phyloP scores from a whole-genome alignment of 1,140 invertebrate genomes.

The Aethina tumida region DNA sequence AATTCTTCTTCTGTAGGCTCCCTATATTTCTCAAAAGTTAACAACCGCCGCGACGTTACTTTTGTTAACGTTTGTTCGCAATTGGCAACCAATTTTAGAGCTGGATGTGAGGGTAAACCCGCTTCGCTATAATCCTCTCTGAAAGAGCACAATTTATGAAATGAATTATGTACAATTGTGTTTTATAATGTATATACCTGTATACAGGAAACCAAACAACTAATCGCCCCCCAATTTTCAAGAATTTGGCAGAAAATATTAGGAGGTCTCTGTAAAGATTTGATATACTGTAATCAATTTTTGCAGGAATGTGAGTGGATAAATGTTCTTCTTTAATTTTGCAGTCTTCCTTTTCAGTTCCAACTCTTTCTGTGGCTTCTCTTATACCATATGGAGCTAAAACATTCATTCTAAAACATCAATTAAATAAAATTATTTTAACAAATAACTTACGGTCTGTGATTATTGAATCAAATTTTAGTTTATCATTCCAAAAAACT shows the following conservation, averaged over 20 bases:
- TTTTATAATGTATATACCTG: conserved; percentile 42
- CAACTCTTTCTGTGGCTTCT: conserved; percentile 80
- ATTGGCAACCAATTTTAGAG: conserved; percentile 67
- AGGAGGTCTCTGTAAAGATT: conserved; percentile 78
- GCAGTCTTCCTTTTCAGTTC: conserved; percentile 51
- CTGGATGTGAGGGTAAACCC: conserved; percentile 68
- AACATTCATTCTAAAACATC: conserved; percentile 25
- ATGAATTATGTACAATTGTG: conserved; percentile 3
- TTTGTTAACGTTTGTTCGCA: conserved; percentile 77
- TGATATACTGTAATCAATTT: conserved; percentile 72
- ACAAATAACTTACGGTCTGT: conserved; percentile 76
- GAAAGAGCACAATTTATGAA: conserved; percentile 23
- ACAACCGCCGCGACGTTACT: conserved; percentile 67
- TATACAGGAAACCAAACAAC: conserved; percentile 90
- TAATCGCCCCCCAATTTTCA: conserved; percentile 64
- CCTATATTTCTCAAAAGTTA: conserved; percentile 77
- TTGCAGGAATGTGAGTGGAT: conserved; percentile 69
- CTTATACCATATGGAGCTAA: conserved; percentile 91
- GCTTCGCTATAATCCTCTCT: conserved; percentile 66
- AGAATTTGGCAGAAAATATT: conserved; percentile 65
- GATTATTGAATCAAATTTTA: conserved; percentile 78
- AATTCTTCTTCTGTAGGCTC: conserved; percentile 38
- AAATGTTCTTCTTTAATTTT: conserved; percentile 52
- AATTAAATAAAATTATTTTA: background rate
- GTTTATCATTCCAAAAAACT: conserved; percentile 60